These are phyloP conservation scores for Octomys mimax DNA, from an alignment of 2,797 vertebrate genomes.

Conservation along the genomic window DNA sequence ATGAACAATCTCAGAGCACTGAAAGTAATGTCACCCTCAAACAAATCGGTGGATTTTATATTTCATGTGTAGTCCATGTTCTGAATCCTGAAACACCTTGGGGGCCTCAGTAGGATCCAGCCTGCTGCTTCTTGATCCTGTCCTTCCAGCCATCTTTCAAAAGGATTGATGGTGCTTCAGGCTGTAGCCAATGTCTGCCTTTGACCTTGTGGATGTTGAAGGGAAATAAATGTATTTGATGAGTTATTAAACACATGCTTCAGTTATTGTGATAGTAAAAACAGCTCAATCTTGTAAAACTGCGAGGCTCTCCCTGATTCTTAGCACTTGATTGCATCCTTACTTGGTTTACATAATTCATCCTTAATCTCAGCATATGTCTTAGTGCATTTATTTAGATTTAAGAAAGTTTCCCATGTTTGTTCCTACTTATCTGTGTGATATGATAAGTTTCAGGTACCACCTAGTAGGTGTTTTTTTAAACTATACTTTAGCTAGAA, in stretches of 20 bases:
- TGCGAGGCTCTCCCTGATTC: slow-evolving; percentile 85
- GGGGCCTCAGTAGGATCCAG: background rate
- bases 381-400: slow-evolving; percentile 84
- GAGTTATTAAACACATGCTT: slow-evolving; percentile 86
- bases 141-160: slow-evolving; percentile 39
- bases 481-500: slow-evolving; percentile 22
- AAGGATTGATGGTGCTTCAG: slow-evolving; percentile 1
- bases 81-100: background rate
- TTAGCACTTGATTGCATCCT: slow-evolving; percentile 87
- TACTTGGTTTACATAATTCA: slow-evolving; percentile 84
- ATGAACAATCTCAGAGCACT: background rate
- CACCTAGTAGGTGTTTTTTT: background rate
- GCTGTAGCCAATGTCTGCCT: slow-evolving; percentile 78
- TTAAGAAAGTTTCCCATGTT: slow-evolving; percentile 81
- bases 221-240: slow-evolving; percentile 84
- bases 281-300: slow-evolving; percentile 85
- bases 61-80: background rate
- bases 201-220: slow-evolving; percentile 83
- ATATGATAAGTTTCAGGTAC: slow-evolving; percentile 13
- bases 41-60: background rate
- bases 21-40: background rate
- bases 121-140: slow-evolving; percentile 21
- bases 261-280: slow-evolving; percentile 85
- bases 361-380: slow-evolving; percentile 84
- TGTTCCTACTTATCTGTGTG: slow-evolving; percentile 71